These are phyloP conservation scores for Hydrozoanthus tunicans DNA, from an alignment of 64 coral and sea anemone species.

Conservation along the genomic window DNA sequence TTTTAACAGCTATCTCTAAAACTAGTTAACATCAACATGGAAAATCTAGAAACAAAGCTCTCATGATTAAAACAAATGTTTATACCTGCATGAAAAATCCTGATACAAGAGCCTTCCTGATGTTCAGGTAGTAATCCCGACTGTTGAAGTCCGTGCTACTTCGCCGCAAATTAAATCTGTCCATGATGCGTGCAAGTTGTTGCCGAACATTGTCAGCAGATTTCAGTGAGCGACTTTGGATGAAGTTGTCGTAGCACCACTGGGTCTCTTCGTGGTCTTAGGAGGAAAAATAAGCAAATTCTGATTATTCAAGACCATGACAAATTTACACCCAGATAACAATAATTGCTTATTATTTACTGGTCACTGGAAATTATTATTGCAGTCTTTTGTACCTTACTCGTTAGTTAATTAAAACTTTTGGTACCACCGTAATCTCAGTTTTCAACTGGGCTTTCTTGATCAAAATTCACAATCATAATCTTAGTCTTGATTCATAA, in stretches of 20 bases:
- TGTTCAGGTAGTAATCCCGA: constrained; percentile 95
- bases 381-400: too few species aligned
- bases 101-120: constrained; percentile 94
- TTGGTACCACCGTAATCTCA: too few species aligned
- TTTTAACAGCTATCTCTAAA: too few species aligned
- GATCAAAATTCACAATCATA: too few species aligned
- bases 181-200: constrained; percentile 95
- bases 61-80: background rate
- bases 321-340: too few species aligned
- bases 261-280: constrained; percentile 94
- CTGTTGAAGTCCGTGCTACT: constrained; percentile 99
- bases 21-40: too few species aligned
- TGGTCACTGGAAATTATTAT: too few species aligned
- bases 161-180: constrained; percentile 91
- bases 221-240: constrained; percentile 93
- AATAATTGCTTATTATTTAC: too few species aligned
- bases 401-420: too few species aligned
- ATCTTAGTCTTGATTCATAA: too few species aligned
- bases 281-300: background rate
- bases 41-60: too few species aligned
- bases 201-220: constrained; percentile 93
- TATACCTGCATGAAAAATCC: constrained; percentile 99
- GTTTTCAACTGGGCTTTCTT: too few species aligned
- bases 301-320: background rate
- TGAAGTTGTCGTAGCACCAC: constrained; percentile 99